These are phyloP conservation scores for Chaetoderma sp. DNA, from an alignment of 2,888 invertebrate species.

Conservation along the genomic window DNA sequence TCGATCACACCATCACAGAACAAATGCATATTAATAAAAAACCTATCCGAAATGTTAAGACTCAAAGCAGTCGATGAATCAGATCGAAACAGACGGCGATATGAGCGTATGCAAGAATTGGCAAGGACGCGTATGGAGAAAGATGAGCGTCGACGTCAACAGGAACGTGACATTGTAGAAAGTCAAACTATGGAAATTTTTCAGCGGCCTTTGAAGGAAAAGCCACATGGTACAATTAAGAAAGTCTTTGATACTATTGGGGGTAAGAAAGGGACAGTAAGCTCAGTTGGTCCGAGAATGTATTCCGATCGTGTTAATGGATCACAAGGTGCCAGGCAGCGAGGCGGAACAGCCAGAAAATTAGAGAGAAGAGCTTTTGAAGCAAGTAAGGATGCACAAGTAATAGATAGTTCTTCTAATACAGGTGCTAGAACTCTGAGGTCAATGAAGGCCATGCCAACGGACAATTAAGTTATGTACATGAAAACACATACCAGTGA, in stretches of 20 bases:
- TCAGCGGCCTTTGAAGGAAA: too few relatives aligned
- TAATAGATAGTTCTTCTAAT: too few relatives aligned
- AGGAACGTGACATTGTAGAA: background rate
- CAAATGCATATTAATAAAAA: slow-evolving; percentile 45
- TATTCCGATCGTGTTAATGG: slow-evolving; percentile 15
- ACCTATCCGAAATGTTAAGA: slow-evolving; percentile 72
- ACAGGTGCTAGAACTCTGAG: slow-evolving; percentile 85
- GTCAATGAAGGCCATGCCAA: slow-evolving; percentile 81
- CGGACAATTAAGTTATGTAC: slow-evolving; percentile 89
- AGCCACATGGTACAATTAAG: background rate
- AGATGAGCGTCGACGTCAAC: slow-evolving; percentile 76
- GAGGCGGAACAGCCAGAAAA: slow-evolving; percentile 35
- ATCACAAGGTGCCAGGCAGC: background rate
- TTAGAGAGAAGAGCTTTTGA: slow-evolving; percentile 46
- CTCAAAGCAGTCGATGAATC: slow-evolving; percentile 90
- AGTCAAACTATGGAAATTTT: background rate
- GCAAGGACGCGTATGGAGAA: slow-evolving; percentile 81
- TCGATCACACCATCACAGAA: too few relatives aligned
- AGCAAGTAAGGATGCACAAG: slow-evolving; percentile 80
- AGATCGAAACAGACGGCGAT: slow-evolving; percentile 85
- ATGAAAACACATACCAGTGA: slow-evolving; percentile 69
- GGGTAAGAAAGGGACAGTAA: background rate
- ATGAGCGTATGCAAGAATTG: slow-evolving; percentile 85
- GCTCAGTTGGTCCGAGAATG: background rate
- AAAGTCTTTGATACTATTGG: slow-evolving; percentile 6